Conservation (phyloP, 1,140 invertebrate genomes). For the Semibalanus balanoides region DNA sequence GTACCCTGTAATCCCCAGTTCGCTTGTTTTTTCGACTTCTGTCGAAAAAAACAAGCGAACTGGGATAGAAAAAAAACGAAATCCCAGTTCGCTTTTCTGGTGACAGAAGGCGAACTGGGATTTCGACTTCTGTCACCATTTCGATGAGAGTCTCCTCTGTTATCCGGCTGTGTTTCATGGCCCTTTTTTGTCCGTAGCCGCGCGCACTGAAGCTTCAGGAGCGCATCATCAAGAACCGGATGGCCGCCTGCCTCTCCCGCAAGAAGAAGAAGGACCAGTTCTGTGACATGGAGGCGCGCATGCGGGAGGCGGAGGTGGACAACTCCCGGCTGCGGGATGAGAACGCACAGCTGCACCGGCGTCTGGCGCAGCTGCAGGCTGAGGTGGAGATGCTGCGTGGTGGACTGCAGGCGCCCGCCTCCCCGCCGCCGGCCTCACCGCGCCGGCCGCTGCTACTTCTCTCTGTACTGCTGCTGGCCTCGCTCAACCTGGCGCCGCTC, state of each 20-base stretch:
- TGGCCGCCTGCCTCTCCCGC: constrained; percentile 75
- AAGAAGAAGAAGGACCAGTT: constrained; percentile 89
- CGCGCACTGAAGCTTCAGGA: constrained; percentile 43
- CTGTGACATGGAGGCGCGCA: constrained; percentile 52
- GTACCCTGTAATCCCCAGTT: too few relatives aligned
- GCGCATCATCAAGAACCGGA: constrained; percentile 67
- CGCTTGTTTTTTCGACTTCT: too few relatives aligned
- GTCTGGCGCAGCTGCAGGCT: background rate
- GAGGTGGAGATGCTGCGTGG: constrained; percentile 4
- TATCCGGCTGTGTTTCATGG: too few relatives aligned
- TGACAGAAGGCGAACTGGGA: too few relatives aligned
- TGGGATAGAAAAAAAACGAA: too few relatives aligned
- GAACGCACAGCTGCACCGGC: constrained; percentile 28
- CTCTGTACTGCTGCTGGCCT: background rate
- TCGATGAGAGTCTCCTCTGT: too few relatives aligned
- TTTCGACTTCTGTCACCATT: too few relatives aligned
- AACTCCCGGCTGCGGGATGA: constrained; percentile 54
- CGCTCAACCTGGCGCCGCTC: background rate
- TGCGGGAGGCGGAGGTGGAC: constrained; percentile 53
- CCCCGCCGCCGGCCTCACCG: background rate
- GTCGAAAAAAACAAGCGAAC: too few relatives aligned
- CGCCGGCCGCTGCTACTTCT: background rate
- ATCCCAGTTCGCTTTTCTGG: too few relatives aligned
- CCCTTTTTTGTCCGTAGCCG: constrained; percentile 9
- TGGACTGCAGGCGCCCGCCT: background rate